Evolutionary conservation across 2,888 invertebrate species (phyloP).

Genomic region (Pilophorus perplexus): DNA sequence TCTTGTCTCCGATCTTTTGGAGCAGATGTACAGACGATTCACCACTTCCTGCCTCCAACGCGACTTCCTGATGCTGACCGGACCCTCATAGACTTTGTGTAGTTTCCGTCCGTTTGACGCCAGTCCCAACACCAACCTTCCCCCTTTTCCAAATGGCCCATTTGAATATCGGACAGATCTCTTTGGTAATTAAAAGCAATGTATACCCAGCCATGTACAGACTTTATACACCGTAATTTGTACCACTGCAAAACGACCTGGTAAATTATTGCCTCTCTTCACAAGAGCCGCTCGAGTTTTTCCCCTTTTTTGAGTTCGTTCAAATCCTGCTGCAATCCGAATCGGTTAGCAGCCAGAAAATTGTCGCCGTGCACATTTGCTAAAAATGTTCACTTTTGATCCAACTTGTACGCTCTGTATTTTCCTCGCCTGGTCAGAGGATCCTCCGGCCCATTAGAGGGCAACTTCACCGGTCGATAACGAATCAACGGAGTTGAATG

Average conservation of each 20-base stretch:
- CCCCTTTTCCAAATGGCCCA: conserved; percentile 9
- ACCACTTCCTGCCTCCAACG: conserved; percentile 32
- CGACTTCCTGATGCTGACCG: conserved; percentile 22
- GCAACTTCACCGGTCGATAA: no score
- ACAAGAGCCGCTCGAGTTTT: conserved; percentile 29
- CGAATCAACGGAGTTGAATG: no score
- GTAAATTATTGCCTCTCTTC: conserved; percentile 36
- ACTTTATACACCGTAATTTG: conserved; percentile 40
- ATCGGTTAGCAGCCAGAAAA: no score
- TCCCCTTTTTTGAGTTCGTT: no score
- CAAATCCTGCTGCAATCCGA: no score
- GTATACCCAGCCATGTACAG: conserved; percentile 34
- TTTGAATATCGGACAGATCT: conserved; percentile 42
- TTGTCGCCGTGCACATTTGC: no score
- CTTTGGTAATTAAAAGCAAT: conserved; percentile 40
- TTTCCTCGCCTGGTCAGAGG: no score
- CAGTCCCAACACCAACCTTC: background rate
- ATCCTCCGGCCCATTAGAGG: no score
- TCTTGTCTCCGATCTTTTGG: background rate
- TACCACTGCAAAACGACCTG: conserved; percentile 38
- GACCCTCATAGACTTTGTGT: conserved; percentile 8
- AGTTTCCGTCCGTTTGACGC: no score
- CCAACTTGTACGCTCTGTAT: no score
- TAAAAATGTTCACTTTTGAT: no score
- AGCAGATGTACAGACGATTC: conserved; percentile 32